These are phyloP conservation scores for Luffia ferchaultella DNA, from an alignment of 2,888 invertebrate species.

Conservation along the genomic window DNA sequence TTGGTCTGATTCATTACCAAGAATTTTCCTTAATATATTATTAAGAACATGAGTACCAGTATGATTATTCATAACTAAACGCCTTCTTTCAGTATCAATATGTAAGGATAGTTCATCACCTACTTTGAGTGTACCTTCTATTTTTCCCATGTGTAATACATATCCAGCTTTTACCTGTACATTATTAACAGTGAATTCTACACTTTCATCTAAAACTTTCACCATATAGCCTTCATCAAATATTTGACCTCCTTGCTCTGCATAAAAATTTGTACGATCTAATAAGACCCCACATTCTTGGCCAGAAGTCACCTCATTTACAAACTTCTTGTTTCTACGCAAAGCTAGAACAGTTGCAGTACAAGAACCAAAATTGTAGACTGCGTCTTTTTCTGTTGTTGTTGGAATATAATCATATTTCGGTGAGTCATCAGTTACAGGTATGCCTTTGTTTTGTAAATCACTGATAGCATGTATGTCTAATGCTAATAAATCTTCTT, in stretches of 20 bases:
- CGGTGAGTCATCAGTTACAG: constrained; percentile 86
- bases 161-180: constrained; percentile 97
- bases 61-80: constrained; percentile 98
- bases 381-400: constrained; percentile 70
- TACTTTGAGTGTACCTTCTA: constrained; percentile 83
- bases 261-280: constrained; percentile 95
- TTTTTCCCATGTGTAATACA: constrained; percentile 89
- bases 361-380: constrained; percentile 79
- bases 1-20: constrained; percentile 93
- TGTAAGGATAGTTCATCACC: constrained; percentile 86
- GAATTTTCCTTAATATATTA: constrained; percentile 88
- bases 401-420: constrained; percentile 89
- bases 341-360: constrained; percentile 83
- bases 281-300: constrained; percentile 92
- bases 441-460: constrained; percentile 78
- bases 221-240: constrained; percentile 94
- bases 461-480: constrained; percentile 96
- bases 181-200: constrained; percentile 91
- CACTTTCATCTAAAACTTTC: constrained; percentile 82
- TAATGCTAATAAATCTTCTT: constrained; percentile 85
- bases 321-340: constrained; percentile 83
- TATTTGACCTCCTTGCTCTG: constrained; percentile 99
- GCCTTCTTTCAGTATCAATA: constrained; percentile 85
- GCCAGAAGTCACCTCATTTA: constrained; percentile 80
- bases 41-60: constrained; percentile 98